phyloP scores from a whole-genome alignment of 1,140 invertebrate species.

The Chelonus insularis region DNA sequence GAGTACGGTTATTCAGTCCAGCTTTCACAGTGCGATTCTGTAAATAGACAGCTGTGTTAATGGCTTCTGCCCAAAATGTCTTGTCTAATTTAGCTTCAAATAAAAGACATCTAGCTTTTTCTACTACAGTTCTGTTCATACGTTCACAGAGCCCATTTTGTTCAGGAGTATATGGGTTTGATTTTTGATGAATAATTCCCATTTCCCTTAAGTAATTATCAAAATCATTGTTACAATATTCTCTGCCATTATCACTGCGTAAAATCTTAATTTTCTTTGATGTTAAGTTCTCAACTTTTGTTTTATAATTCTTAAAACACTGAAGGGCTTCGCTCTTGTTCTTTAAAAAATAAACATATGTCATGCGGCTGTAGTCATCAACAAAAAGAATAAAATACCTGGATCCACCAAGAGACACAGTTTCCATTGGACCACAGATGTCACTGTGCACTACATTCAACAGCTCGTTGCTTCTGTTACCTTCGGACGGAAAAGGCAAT shows the following conservation, averaged over 20 bases:
- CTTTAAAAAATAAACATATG: conserved; percentile 47
- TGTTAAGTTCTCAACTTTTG: conserved; percentile 41
- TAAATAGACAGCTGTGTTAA: neutral
- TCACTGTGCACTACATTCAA: conserved; percentile 30
- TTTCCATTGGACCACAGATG: conserved; percentile 33
- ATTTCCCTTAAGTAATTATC: conserved; percentile 29
- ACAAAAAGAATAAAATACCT: conserved; percentile 41
- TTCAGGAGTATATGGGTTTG: conserved; percentile 48
- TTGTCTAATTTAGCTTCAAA: conserved; percentile 11
- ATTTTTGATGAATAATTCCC: conserved; percentile 48
- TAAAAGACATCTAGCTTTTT: conserved; percentile 20
- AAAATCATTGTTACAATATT: conserved; percentile 44
- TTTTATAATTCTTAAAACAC: conserved; percentile 41
- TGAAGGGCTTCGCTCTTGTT: conserved; percentile 38
- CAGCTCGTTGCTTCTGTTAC: neutral
- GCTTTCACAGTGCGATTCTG: neutral
- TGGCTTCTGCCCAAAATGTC: conserved; percentile 39
- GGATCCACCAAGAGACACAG: conserved; percentile 25
- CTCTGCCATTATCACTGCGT: conserved; percentile 49
- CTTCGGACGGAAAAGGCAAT: neutral
- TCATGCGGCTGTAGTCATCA: conserved; percentile 44
- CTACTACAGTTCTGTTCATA: conserved; percentile 26
- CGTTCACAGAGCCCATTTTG: conserved; percentile 54
- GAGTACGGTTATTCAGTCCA: conserved; percentile 5
- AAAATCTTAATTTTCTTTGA: conserved; percentile 40